Evolutionary conservation across 2,113 vertebrate species (phyloP), one percentile per base, ranked within the genome.

Genomic region (Odocoileus virginianus): DNA sequence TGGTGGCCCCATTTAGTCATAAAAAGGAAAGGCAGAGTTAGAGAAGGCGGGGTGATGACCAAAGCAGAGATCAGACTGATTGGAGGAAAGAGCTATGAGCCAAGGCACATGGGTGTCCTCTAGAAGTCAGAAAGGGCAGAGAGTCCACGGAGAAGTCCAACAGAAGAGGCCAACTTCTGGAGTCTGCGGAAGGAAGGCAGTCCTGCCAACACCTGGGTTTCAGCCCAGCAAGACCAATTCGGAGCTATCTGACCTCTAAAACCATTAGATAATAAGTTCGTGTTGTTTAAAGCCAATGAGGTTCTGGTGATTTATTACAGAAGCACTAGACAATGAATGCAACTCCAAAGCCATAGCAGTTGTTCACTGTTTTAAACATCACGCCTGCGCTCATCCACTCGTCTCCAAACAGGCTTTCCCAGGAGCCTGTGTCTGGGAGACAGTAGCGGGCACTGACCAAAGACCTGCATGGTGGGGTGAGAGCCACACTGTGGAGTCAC

Each of bases 261-360:
- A 43, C 7, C 2, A 14, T 25, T 8, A 21, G 11, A 58, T 16
- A 43, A 47, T 21, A 79, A 67, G 17, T 33, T 2, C n/a, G 23
- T 45, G 67, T 7, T 15, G 52, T 83, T 27, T 16, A 7, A 55
- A 55, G 81, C 12, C 81, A n/a, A 11, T 15, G 43, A 67, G 25
- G 30, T 5, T 19, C 6, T 54, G 81, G 15, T 1, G 11, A 25
- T 43, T 55, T 64, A 36, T 33, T 40, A 17, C 2, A 30, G 57
- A 33, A 33, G 17, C 47, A 19, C 13, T 10, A n/a, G 67, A 36
- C 3, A 15, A 33, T n/a, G 61, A n/a, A 13, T 3, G n/a, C 40
- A 47, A 7, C 0, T 25, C 4, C 50, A 33, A 13, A 0, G 1
- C 6, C 15, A 12, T 6, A 1, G 19, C 43, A 2, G 7, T 11